A percentile compares a stretch with the other conserved stretches of the same genome.
phyloP scores from a whole-genome alignment of 1,140 invertebrate species.

The Plectrocnemia conspersa region DNA sequence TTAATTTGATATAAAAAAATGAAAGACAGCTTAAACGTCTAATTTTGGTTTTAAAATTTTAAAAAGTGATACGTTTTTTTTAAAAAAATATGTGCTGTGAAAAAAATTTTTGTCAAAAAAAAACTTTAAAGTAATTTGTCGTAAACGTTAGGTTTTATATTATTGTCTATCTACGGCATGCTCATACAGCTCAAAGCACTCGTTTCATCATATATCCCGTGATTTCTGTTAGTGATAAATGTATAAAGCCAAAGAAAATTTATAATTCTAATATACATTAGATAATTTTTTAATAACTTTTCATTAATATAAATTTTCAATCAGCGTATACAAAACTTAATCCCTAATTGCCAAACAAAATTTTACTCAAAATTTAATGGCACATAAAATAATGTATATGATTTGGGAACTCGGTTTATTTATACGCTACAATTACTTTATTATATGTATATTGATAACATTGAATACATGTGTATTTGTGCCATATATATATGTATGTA shows the following conservation, averaged over 20 bases:
- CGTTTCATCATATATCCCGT: constrained; percentile 23
- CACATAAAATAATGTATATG: constrained; percentile 16
- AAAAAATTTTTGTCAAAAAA: constrained; percentile 5
- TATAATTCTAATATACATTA: constrained; percentile 30
- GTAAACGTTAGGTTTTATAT: too few species aligned
- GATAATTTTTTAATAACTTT: constrained; percentile 24
- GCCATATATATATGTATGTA: too few species aligned
- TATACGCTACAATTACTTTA: too few species aligned
- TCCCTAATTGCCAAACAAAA: too few species aligned
- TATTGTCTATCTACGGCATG: background rate
- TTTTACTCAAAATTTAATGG: constrained; percentile 12
- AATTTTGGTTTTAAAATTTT: too few species aligned
- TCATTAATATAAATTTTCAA: constrained; percentile 18
- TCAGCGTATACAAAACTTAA: constrained; percentile 16
- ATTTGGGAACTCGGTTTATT: constrained; percentile 9
- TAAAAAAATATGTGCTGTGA: constrained; percentile 17
- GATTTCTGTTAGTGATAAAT: constrained; percentile 35
- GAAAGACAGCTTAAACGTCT: too few species aligned
- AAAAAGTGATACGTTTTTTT: constrained; percentile 17
- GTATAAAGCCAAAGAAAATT: constrained; percentile 33
- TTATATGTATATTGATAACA: too few species aligned
- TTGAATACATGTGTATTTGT: too few species aligned
- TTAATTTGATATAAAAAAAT: too few species aligned
- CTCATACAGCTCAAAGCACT: constrained; percentile 1
- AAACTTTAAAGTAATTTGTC: constrained; percentile 3